A percentile compares a stretch with the other conserved stretches of the same genome.
These are phyloP conservation scores for Agapornis roseicollis DNA, from an alignment of 2,113 vertebrate genomes.

Conservation along the genomic window DNA sequence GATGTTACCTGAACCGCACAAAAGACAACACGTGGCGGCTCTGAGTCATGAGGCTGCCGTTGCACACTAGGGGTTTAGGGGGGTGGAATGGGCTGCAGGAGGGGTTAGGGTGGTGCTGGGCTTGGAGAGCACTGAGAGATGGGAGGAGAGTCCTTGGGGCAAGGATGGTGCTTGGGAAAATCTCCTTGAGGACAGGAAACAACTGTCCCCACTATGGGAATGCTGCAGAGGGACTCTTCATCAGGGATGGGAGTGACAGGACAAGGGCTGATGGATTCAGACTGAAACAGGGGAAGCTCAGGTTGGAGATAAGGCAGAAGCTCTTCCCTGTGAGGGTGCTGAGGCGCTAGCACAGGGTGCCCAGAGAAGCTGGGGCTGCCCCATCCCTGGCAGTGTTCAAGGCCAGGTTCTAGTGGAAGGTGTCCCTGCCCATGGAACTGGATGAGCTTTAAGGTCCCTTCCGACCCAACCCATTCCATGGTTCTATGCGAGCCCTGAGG, in stretches of 20 bases:
- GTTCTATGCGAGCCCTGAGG: background rate
- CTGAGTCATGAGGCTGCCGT: background rate
- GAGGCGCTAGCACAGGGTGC: too few species aligned
- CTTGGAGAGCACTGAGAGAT: background rate
- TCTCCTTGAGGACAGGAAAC: background rate
- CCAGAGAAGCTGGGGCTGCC: too few species aligned
- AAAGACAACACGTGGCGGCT: slow-evolving; percentile 28
- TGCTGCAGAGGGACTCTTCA: background rate
- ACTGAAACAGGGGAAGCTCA: background rate
- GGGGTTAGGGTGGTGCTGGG: rapidly evolving
- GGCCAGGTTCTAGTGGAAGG: background rate
- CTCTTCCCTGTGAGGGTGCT: too few species aligned
- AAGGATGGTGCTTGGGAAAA: background rate
- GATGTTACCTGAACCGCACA: background rate
- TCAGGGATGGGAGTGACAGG: rapidly evolving
- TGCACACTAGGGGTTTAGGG: background rate
- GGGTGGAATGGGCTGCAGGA: background rate
- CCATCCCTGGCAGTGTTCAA: too few species aligned
- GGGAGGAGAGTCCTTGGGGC: background rate
- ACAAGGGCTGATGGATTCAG: background rate
- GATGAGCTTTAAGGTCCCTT: background rate
- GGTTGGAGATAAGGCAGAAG: too few species aligned
- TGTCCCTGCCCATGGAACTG: background rate
- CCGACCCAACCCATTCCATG: background rate
- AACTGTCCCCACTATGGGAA: background rate